phyloP scores from a whole-genome alignment of 2,797 vertebrate genomes.

The Hyperoplus lanceolatus region DNA sequence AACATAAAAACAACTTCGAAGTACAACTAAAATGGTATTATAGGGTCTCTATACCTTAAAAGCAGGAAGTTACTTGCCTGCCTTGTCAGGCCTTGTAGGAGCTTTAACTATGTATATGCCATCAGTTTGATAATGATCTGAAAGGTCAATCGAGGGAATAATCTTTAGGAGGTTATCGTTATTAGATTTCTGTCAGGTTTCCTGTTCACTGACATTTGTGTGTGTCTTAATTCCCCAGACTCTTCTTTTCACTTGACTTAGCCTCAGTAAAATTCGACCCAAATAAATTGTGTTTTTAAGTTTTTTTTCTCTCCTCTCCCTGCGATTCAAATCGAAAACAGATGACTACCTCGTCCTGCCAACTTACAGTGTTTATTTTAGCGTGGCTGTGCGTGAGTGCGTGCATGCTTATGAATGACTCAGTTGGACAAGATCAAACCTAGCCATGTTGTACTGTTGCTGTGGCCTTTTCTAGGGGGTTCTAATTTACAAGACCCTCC shows the following conservation, averaged over 20 bases:
- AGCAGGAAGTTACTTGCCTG: not conserved
- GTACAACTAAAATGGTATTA: not conserved
- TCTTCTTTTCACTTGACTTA: conserved; percentile 57
- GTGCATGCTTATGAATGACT: conserved; percentile 62
- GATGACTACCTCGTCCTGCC: conserved; percentile 62
- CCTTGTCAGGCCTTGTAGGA: too few relatives aligned
- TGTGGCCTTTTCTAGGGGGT: conserved; percentile 28
- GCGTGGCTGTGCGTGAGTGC: conserved; percentile 29
- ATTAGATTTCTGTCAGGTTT: conserved; percentile 25
- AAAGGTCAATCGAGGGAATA: conserved; percentile 17
- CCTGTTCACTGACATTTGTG: conserved; percentile 50
- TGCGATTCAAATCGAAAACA: conserved; percentile 79
- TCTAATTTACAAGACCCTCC: conserved; percentile 45
- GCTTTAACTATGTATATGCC: not conserved
- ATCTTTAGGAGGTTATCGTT: conserved; percentile 9
- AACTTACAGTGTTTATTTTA: conserved; percentile 77
- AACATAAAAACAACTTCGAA: not conserved
- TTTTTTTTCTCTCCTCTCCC: conserved; percentile 31
- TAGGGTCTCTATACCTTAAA: not conserved
- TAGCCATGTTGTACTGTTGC: conserved; percentile 35
- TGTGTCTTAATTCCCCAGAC: conserved; percentile 38
- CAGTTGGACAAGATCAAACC: conserved; percentile 68
- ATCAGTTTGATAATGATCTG: not conserved
- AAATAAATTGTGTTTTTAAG: conserved; percentile 65
- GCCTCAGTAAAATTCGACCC: conserved; percentile 64